Evolutionary conservation across 2,888 invertebrate genomes (phyloP), one percentile per base, ranked within the genome.

Genomic region (Baccha elongata): DNA sequence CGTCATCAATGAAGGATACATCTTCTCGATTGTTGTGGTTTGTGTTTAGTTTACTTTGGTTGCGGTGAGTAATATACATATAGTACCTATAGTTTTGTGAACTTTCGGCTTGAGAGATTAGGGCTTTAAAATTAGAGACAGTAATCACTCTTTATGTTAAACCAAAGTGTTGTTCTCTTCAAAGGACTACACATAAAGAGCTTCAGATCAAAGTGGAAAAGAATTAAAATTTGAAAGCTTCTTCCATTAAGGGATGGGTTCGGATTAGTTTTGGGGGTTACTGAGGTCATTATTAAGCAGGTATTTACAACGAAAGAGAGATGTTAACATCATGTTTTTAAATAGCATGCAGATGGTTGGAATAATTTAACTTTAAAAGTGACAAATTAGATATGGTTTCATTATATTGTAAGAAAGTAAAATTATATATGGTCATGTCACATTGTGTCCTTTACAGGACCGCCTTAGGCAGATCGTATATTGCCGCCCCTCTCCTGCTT

Each of bases 71-170:
- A 75, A 60, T 71, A 46, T n/a, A n/a, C n/a, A n/a, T n/a, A 71
- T 81, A 75, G 71, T 65, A n/a, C n/a, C n/a, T n/a, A n/a, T n/a
- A 53, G 71, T 81, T 75, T 48, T 65, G 65, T 65, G 75, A 81
- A 75, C 80, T 81, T 58, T 52, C 67, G 80, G 75, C 80, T 80
- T 42, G 65, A 46, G 58, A 81, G 80, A 81, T 81, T 75, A 81
- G 69, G 64, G 58, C 64, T 80, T 80, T 11, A n/a, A n/a, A n/a
- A n/a, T n/a, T n/a, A 50, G 55, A 69, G 67, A 71, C 46, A 69
- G 64, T 75, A 81, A 81, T 81, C 80, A 81, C 35, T 69, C 74
- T 74, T 69, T 75, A 53, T 68, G 68, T 68, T 37, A 21, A 72
- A 29, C 35, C 35, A 44, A 29, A 50, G 50, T 48, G 50, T 44